Evolutionary conservation across 92 coral and sea anemone genomes (phyloP).

Genomic region (Phymanthus crucifer): DNA sequence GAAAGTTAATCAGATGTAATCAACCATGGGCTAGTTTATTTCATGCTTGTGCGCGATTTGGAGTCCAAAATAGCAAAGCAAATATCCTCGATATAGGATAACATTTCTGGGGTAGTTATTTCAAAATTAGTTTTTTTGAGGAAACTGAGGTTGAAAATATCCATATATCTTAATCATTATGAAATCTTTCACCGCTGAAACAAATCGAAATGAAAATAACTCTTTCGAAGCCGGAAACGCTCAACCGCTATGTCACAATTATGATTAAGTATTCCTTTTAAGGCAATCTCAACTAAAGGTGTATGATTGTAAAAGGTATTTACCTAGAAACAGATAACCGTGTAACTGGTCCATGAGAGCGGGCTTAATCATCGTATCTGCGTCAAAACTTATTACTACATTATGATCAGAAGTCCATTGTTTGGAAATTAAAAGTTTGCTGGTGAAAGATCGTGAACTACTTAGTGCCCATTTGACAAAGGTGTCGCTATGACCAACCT

Average conservation of each 20-base stretch:
- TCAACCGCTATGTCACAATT: constrained; percentile 36
- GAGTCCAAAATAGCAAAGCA: constrained; percentile 7
- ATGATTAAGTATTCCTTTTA: constrained; percentile 34
- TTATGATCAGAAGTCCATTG: constrained; percentile 1
- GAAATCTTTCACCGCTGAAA: constrained; percentile 20
- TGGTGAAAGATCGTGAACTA: neutral
- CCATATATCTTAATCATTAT: constrained; percentile 18
- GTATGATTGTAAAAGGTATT: constrained; percentile 12
- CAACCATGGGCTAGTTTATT: constrained; percentile 17
- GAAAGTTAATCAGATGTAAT: constrained; percentile 31
- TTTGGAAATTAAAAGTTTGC: constrained; percentile 7
- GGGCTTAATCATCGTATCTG: neutral
- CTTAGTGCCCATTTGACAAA: constrained; percentile 10
- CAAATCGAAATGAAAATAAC: constrained; percentile 21
- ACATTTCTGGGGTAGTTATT: neutral
- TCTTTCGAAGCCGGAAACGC: constrained; percentile 39
- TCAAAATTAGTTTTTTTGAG: neutral
- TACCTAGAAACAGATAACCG: constrained; percentile 27
- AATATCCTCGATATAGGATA: neutral
- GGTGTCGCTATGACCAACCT: constrained; percentile 4
- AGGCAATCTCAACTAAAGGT: neutral
- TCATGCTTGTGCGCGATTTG: constrained; percentile 11
- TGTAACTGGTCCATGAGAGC: constrained; percentile 7
- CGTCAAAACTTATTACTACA: neutral
- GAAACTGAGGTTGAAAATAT: neutral